phyloP scores from a whole-genome alignment of 2,113 vertebrate species.

The Cairina moschata region DNA sequence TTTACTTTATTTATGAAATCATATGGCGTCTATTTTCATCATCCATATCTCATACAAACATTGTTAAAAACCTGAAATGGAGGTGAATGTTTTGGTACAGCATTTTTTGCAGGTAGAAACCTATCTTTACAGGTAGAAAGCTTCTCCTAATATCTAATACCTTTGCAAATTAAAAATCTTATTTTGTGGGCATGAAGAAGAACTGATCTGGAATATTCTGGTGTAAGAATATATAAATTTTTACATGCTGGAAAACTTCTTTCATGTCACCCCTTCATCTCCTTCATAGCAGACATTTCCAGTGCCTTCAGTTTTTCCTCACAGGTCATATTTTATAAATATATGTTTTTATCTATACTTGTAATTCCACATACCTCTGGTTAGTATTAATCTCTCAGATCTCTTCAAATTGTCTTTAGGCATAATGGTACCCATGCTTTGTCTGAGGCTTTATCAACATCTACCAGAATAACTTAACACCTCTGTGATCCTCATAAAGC shows the following conservation, averaged over 20 bases:
- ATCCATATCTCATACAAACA: neutral
- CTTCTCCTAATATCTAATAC: neutral
- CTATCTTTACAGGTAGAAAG: neutral
- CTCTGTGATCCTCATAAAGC: neutral
- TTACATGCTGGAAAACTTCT: neutral
- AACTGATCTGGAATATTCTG: neutral
- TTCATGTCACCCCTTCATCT: neutral
- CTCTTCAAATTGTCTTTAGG: neutral
- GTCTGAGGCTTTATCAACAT: neutral
- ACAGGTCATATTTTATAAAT: neutral
- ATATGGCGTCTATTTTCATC: neutral
- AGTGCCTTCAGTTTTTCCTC: neutral
- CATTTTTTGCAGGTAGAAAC: neutral
- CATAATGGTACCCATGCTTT: neutral
- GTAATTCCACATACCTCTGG: neutral
- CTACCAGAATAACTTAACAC: neutral
- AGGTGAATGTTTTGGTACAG: neutral
- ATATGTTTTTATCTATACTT: neutral
- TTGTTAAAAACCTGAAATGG: neutral
- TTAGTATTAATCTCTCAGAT: neutral
- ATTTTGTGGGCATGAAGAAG: neutral
- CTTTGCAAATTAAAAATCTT: neutral
- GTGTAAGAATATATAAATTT: neutral
- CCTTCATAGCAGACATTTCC: neutral
- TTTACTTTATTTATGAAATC: neutral